These are phyloP conservation scores for Cephus cinctus DNA, from an alignment of 1,140 invertebrate genomes.

Conservation along the genomic window DNA sequence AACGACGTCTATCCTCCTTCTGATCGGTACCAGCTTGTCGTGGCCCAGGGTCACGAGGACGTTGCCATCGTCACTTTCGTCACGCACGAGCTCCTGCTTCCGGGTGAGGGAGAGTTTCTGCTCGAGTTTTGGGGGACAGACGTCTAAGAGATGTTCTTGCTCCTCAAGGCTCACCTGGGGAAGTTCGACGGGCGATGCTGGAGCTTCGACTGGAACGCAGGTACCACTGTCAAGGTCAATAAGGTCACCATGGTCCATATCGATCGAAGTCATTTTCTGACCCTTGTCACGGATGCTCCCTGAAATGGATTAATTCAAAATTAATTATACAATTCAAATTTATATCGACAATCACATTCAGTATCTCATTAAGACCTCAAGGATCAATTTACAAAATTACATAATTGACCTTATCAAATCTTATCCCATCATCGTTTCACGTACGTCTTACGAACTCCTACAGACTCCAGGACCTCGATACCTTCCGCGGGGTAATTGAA, in stretches of 20 bases:
- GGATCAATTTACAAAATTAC: background rate
- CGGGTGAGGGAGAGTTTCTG: slow-evolving; percentile 44
- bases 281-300: background rate
- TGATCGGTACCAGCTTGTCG: slow-evolving; percentile 45
- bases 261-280: slow-evolving; percentile 34
- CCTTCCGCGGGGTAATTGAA: background rate
- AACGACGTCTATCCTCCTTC: slow-evolving; percentile 50
- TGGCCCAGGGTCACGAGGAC: slow-evolving; percentile 49
- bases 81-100: slow-evolving; percentile 24
- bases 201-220: slow-evolving; percentile 24
- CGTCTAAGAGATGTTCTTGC: slow-evolving; percentile 50
- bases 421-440: background rate
- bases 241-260: slow-evolving; percentile 43
- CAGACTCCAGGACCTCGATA: too few relatives aligned
- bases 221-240: slow-evolving; percentile 47
- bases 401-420: background rate
- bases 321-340: background rate
- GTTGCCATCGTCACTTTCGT: slow-evolving; percentile 27
- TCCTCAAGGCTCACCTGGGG: slow-evolving; percentile 37
- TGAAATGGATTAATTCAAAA: background rate
- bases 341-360: background rate
- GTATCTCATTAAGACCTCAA: background rate
- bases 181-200: slow-evolving; percentile 13
- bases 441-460: too few relatives aligned
- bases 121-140: slow-evolving; percentile 48